Evolutionary conservation across 92 coral and sea anemone species (phyloP).

Genomic region (Parazoanthus darwini): DNA sequence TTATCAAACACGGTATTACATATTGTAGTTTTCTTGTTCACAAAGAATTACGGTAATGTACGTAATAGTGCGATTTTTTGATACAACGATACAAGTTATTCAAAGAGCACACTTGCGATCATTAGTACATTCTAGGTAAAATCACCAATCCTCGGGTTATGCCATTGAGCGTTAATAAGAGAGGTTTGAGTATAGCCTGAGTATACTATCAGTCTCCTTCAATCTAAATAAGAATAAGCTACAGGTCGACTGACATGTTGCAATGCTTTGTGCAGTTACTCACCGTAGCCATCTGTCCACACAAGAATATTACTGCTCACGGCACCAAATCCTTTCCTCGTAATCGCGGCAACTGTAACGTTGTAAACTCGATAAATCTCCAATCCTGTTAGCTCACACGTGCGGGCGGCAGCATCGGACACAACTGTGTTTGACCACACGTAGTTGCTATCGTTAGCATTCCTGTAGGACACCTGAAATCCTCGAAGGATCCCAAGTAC

Average conservation of each 20-base stretch:
- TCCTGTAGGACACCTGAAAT: conserved; percentile 28
- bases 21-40: background rate
- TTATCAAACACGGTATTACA: background rate
- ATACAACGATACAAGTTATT: too few species aligned
- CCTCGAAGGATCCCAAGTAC: conserved; percentile 33
- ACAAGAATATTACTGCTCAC: conserved; percentile 35
- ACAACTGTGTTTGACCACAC: conserved; percentile 19
- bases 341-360: conserved; percentile 65
- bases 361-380: conserved; percentile 61
- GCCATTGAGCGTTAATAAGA: too few species aligned
- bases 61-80: too few species aligned
- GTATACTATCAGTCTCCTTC: background rate
- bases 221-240: background rate
- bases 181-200: too few species aligned
- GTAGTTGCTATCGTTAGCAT: conserved; percentile 28
- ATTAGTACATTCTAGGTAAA: too few species aligned
- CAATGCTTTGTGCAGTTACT: background rate
- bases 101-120: too few species aligned
- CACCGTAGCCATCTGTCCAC: conserved; percentile 73
- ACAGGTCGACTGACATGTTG: background rate
- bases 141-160: too few species aligned
- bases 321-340: conserved; percentile 62
- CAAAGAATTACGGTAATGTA: too few species aligned
- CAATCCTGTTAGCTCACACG: conserved; percentile 22
- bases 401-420: conserved; percentile 28